Percentiles rank a stretch among this genome's conserved stretches.
These are phyloP conservation scores for Saguinus midas DNA, from an alignment of 2,113 vertebrate genomes.

Conservation along the genomic window DNA sequence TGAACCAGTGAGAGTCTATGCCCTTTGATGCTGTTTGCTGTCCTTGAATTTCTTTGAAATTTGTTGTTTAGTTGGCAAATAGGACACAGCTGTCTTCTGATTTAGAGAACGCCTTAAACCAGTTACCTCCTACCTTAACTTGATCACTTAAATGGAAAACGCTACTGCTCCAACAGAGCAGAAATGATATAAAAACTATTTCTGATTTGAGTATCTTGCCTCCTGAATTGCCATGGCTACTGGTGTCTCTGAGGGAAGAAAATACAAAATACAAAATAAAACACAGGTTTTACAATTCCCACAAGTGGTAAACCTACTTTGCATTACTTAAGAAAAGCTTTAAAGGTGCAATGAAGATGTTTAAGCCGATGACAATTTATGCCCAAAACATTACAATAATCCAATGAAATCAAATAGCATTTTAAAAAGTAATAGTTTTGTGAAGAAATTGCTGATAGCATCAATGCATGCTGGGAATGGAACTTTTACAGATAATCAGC, in stretches of 20 bases:
- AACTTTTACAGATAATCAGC: neutral
- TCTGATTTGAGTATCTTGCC: slow-evolving; percentile 11
- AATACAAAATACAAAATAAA: neutral
- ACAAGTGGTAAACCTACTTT: neutral
- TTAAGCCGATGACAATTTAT: slow-evolving; percentile 36
- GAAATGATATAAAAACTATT: slow-evolving; percentile 54
- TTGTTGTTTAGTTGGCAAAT: slow-evolving; percentile 27
- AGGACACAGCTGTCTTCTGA: slow-evolving; percentile 46
- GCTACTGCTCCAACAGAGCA: slow-evolving; percentile 41
- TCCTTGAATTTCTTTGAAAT: slow-evolving; percentile 7
- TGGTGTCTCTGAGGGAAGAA: neutral
- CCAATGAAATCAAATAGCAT: slow-evolving; percentile 7
- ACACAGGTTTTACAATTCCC: neutral
- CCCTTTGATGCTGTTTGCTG: neutral
- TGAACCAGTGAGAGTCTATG: neutral
- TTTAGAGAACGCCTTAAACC: slow-evolving; percentile 49
- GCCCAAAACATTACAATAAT: slow-evolving; percentile 20
- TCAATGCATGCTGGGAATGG: neutral
- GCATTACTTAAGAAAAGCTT: slow-evolving; percentile 53
- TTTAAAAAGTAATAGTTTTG: slow-evolving; percentile 37
- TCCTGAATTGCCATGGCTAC: slow-evolving; percentile 9
- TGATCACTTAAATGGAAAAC: slow-evolving; percentile 56
- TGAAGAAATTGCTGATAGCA: slow-evolving; percentile 30
- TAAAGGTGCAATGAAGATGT: neutral
- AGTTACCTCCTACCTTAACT: slow-evolving; percentile 47